phyloP scores from a whole-genome alignment of 2,888 invertebrate genomes.

The Cacoxenus indagator region DNA sequence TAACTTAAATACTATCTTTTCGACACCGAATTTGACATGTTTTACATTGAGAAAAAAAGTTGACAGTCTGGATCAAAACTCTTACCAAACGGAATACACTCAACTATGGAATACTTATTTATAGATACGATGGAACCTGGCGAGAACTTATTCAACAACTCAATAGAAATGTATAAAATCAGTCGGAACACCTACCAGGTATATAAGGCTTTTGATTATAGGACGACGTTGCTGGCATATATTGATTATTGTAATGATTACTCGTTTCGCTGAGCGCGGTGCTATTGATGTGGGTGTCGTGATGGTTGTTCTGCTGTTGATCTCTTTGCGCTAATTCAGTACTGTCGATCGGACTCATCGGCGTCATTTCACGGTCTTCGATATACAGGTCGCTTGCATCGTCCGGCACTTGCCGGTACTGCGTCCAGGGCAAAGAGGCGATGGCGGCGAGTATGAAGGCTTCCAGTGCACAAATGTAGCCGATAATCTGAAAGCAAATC shows the following conservation, averaged over 20 bases:
- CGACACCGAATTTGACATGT: too few species aligned
- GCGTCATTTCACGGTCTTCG: slow-evolving; percentile 72
- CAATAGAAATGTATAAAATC: not conserved
- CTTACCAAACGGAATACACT: too few species aligned
- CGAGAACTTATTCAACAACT: not conserved
- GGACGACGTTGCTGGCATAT: slow-evolving; percentile 69
- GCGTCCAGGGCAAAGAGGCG: slow-evolving; percentile 74
- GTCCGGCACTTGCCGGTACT: slow-evolving; percentile 76
- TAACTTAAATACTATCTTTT: too few species aligned
- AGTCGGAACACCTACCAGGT: slow-evolving; percentile 64
- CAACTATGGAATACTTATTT: too few species aligned
- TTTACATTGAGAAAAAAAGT: too few species aligned
- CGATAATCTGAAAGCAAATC: slow-evolving; percentile 72
- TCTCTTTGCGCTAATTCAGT: slow-evolving; percentile 62
- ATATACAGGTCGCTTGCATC: slow-evolving; percentile 75
- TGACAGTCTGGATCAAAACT: too few species aligned
- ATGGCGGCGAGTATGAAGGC: slow-evolving; percentile 74
- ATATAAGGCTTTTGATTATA: slow-evolving; percentile 72
- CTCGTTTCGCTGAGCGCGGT: slow-evolving; percentile 66
- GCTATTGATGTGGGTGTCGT: slow-evolving; percentile 59
- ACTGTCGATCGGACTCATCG: slow-evolving; percentile 72
- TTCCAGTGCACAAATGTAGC: slow-evolving; percentile 76
- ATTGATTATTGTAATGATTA: slow-evolving; percentile 64
- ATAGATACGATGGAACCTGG: too few species aligned
- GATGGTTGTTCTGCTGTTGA: slow-evolving; percentile 46